These are phyloP conservation scores for Ormia ochracea DNA, from an alignment of 2,888 invertebrate species.

Conservation along the genomic window DNA sequence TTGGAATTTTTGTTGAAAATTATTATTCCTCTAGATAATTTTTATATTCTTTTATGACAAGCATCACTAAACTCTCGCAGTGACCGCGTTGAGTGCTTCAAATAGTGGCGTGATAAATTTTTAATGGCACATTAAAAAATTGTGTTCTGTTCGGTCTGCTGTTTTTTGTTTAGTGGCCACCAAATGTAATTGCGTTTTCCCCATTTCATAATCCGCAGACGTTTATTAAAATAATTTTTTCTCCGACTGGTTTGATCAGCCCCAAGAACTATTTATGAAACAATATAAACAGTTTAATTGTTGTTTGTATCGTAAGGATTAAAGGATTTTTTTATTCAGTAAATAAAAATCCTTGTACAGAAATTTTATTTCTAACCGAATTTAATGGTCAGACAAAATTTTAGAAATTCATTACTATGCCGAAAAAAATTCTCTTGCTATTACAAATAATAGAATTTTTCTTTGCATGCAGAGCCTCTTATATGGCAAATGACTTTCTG, in stretches of 20 bases:
- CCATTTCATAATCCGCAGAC: conserved; percentile 11
- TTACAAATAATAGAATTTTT: no score
- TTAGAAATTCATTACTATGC: no score
- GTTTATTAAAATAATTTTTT: neutral
- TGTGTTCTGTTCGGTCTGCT: conserved; percentile 18
- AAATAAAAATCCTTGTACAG: no score
- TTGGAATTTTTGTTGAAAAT: neutral
- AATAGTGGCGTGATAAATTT: conserved; percentile 60
- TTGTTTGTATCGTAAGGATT: neutral
- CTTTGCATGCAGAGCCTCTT: no score
- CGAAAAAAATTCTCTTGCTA: no score
- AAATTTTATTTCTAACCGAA: no score
- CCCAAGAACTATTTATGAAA: neutral
- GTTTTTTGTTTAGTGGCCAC: conserved; percentile 26
- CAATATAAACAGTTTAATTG: neutral
- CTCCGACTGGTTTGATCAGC: neutral
- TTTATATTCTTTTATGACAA: conserved; percentile 41
- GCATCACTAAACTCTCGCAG: conserved; percentile 51
- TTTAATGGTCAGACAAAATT: no score
- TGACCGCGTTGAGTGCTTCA: conserved; percentile 23
- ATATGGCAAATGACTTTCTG: no score
- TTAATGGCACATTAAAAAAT: conserved; percentile 54
- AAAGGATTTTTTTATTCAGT: neutral
- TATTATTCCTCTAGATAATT: conserved; percentile 30
- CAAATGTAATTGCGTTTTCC: conserved; percentile 42